These are phyloP conservation scores for Amazona ochrocephala DNA, from an alignment of 2,797 vertebrate genomes.

Conservation along the genomic window DNA sequence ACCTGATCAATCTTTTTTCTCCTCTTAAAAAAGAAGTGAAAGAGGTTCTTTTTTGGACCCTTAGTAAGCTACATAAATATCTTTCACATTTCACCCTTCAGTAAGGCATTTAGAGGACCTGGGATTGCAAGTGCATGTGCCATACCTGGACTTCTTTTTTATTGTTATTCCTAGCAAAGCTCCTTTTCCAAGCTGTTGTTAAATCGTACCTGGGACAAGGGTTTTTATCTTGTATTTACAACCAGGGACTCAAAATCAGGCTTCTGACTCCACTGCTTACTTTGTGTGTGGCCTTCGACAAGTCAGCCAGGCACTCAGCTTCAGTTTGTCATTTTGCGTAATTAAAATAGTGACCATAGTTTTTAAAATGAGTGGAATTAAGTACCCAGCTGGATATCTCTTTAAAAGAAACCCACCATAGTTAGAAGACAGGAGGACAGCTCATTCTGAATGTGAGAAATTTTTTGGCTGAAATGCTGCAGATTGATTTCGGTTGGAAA, in stretches of 20 bases:
- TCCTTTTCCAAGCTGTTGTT: background rate
- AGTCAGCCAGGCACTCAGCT: background rate
- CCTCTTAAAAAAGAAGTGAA: too few relatives aligned
- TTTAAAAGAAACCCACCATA: background rate
- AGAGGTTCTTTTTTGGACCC: background rate
- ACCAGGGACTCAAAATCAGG: background rate
- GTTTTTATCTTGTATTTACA: constrained; percentile 8
- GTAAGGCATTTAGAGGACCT: constrained; percentile 2
- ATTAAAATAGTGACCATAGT: background rate
- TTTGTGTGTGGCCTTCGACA: background rate
- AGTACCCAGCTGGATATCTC: background rate
- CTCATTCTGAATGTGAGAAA: background rate
- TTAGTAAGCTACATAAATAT: constrained; percentile 17
- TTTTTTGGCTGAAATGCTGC: background rate
- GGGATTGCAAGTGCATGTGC: background rate
- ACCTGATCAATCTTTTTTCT: constrained; percentile 35
- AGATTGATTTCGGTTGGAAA: background rate
- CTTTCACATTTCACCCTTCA: constrained; percentile 21
- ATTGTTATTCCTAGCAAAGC: background rate
- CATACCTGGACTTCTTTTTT: background rate
- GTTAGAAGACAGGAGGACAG: background rate
- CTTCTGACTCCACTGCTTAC: background rate
- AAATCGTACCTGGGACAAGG: background rate
- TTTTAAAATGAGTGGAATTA: background rate
- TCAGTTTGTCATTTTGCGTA: background rate